Evolutionary conservation across 2,797 vertebrate species (phyloP).

Genomic region (Acanthurus leucopareius): DNA sequence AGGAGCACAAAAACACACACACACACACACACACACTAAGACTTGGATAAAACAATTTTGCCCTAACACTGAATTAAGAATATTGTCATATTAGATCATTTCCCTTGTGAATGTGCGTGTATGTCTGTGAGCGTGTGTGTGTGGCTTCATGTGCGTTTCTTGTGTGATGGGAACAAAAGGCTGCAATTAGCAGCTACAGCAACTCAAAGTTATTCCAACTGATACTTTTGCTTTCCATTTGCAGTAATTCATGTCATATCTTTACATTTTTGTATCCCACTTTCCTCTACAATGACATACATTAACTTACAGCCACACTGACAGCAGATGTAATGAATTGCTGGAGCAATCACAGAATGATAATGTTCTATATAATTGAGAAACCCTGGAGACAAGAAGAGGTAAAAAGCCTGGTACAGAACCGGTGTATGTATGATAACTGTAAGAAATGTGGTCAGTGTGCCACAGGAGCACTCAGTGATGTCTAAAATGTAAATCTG

Average conservation of each 20-base stretch:
- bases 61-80: conserved; percentile 68
- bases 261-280: not conserved
- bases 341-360: conserved; percentile 26
- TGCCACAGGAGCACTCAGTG: too few species aligned
- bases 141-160: conserved; percentile 21
- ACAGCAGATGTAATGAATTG: conserved; percentile 8
- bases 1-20: conserved; percentile 64
- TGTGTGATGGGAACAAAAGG: conserved; percentile 41
- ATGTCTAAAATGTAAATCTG: too few species aligned
- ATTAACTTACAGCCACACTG: conserved; percentile 12
- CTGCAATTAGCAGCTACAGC: conserved; percentile 50
- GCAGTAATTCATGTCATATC: conserved; percentile 36
- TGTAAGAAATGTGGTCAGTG: too few species aligned
- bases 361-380: conserved; percentile 28
- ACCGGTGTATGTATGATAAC: too few species aligned
- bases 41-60: conserved; percentile 54
- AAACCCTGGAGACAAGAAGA: not conserved
- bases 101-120: conserved; percentile 47
- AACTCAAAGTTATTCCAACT: conserved; percentile 27
- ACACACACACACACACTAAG: conserved; percentile 22
- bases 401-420: too few species aligned
- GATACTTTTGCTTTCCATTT: conserved; percentile 20
- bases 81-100: conserved; percentile 73
- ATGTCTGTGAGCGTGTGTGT: conserved; percentile 22
- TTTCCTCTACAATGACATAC: conserved; percentile 11